phyloP scores from a whole-genome alignment of 2,888 invertebrate genomes.

The Tineola bisselliella region DNA sequence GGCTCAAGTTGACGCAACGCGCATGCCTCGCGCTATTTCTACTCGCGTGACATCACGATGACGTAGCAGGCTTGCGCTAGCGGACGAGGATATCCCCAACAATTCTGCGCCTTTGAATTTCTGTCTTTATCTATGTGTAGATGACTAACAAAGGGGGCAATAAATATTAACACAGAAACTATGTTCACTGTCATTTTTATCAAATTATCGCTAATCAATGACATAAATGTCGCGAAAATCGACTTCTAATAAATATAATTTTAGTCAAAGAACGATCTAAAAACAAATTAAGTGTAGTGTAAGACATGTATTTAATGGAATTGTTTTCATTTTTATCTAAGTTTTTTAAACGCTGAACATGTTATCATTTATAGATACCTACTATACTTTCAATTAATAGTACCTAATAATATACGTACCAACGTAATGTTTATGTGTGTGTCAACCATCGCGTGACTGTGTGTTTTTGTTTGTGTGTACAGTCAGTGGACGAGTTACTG shows the following conservation, averaged over 20 bases:
- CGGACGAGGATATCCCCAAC: conserved; percentile 58
- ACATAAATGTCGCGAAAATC: background rate
- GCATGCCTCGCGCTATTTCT: conserved; percentile 57
- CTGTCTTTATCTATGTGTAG: conserved; percentile 15
- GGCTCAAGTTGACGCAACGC: conserved; percentile 52
- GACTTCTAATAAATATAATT: background rate
- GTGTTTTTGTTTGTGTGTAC: conserved; percentile 22
- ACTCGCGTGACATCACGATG: conserved; percentile 63
- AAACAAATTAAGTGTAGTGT: background rate
- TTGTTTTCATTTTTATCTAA: background rate
- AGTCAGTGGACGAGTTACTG: conserved; percentile 39
- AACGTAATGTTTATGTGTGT: background rate
- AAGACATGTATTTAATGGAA: background rate
- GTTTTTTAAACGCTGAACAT: background rate
- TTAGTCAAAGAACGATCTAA: background rate
- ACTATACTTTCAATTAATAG: background rate
- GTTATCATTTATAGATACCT: background rate
- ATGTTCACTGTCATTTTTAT: background rate
- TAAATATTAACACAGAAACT: conserved; percentile 5
- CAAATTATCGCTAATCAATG: background rate
- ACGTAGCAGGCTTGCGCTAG: conserved; percentile 46
- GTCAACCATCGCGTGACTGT: conserved; percentile 17
- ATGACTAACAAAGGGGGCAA: conserved; percentile 13
- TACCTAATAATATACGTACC: background rate
- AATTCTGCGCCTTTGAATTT: conserved; percentile 17